A percentile compares a stretch with the other conserved stretches of the same genome.
Evolutionary conservation across 2,797 vertebrate species (phyloP).

Genomic region (Sciurus carolinensis): DNA sequence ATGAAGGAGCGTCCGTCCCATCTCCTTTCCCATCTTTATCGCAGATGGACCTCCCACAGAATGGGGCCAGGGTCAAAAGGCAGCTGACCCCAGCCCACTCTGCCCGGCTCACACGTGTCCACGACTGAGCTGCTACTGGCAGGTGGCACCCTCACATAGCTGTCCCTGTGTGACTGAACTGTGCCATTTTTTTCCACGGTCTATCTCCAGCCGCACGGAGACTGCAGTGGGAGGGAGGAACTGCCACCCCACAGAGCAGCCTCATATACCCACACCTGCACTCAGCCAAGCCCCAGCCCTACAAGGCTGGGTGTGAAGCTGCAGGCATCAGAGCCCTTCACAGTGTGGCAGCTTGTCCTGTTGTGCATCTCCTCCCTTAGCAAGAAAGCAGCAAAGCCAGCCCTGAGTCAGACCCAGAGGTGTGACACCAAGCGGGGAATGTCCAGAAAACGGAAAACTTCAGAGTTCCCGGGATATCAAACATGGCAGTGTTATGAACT

Average conservation of each 20-base stretch:
- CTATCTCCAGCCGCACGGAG: neutral
- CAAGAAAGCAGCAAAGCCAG: neutral
- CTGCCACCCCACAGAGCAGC: neutral
- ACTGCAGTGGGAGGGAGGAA: neutral
- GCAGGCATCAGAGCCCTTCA: neutral
- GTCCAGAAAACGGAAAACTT: neutral
- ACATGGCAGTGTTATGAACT: neutral
- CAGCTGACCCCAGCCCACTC: neutral
- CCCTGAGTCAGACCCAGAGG: neutral
- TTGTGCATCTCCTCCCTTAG: neutral
- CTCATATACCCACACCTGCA: neutral
- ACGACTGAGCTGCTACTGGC: neutral
- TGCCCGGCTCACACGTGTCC: neutral
- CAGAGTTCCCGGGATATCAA: neutral
- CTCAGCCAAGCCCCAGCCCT: neutral
- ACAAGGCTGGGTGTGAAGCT: neutral
- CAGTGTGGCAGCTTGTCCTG: accelerated
- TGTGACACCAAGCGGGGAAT: neutral
- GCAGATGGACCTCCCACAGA: neutral
- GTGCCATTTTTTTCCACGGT: neutral
- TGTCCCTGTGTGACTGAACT: neutral
- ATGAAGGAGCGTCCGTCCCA: accelerated
- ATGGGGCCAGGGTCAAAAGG: neutral
- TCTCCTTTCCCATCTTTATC: neutral
- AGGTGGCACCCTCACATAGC: neutral